Percentiles rank a stretch among this genome's conserved stretches.
phyloP scores from a whole-genome alignment of 2,797 vertebrate genomes.

The Ciconia nigra region DNA sequence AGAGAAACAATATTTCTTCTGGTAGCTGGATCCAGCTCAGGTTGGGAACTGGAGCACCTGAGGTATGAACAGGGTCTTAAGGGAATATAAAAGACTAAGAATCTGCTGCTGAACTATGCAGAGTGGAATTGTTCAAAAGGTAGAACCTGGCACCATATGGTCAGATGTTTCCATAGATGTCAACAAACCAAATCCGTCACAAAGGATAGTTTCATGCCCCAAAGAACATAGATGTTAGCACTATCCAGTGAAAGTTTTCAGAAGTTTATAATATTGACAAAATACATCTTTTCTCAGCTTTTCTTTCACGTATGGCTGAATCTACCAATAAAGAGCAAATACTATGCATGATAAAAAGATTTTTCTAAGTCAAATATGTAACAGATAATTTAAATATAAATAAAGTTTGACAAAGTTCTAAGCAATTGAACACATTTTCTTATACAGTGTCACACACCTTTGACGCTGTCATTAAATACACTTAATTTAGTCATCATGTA shows the following conservation, averaged over 20 bases:
- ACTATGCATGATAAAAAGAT: background rate
- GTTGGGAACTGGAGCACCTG: background rate
- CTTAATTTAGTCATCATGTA: background rate
- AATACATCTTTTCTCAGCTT: background rate
- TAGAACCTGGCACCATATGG: conserved; percentile 33
- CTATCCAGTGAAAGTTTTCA: background rate
- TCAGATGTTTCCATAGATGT: background rate
- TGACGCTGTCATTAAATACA: background rate
- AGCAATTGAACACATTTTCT: background rate
- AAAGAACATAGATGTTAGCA: background rate
- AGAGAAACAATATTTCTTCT: background rate
- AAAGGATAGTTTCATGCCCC: conserved; percentile 11
- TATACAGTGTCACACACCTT: background rate
- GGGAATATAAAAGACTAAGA: background rate
- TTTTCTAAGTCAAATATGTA: background rate
- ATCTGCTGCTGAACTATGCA: background rate
- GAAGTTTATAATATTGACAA: background rate
- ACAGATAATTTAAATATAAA: background rate
- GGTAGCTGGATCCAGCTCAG: background rate
- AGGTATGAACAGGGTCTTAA: background rate
- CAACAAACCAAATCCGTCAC: conserved; percentile 34
- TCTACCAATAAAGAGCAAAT: background rate
- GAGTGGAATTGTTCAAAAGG: background rate
- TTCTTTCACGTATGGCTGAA: background rate
- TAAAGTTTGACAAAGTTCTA: background rate